Percentiles rank a stretch among this genome's conserved stretches.
Evolutionary conservation across 2,888 invertebrate species (phyloP).

Genomic region (Spisula subtruncata): DNA sequence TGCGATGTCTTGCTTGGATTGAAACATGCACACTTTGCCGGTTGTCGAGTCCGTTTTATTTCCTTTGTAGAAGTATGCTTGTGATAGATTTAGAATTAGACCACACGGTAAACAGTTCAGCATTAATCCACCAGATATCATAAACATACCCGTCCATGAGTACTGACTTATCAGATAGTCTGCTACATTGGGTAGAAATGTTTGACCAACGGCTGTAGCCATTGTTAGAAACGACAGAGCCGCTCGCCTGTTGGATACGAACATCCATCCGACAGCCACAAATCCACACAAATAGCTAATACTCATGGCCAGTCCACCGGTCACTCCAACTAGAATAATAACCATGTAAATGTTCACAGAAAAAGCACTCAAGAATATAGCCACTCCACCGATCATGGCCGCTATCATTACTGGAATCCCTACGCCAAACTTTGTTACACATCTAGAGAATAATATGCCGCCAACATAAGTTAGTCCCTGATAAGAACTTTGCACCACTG

Average conservation of each 20-base stretch:
- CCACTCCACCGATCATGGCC: slow-evolving; percentile 15
- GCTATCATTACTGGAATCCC: slow-evolving; percentile 45
- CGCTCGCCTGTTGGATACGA: slow-evolving; percentile 35
- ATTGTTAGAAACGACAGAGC: slow-evolving; percentile 50
- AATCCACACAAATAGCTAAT: slow-evolving; percentile 46
- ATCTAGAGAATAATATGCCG: slow-evolving; percentile 49
- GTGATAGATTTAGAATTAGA: slow-evolving; percentile 48
- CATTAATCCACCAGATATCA: slow-evolving; percentile 51
- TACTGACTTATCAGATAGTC: slow-evolving; percentile 37
- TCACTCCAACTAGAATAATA: slow-evolving; percentile 45
- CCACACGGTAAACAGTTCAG: slow-evolving; percentile 55
- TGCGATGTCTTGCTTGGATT: slow-evolving; percentile 44
- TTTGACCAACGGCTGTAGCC: slow-evolving; percentile 55
- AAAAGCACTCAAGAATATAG: slow-evolving; percentile 45
- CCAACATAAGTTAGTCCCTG: slow-evolving; percentile 50
- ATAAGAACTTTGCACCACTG: slow-evolving; percentile 53
- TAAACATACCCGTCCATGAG: slow-evolving; percentile 46
- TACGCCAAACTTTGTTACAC: slow-evolving; percentile 41
- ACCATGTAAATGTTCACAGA: slow-evolving; percentile 57
- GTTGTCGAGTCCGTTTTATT: not conserved
- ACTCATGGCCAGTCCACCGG: slow-evolving; percentile 50
- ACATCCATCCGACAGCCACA: slow-evolving; percentile 51
- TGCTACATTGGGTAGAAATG: slow-evolving; percentile 39
- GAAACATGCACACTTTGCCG: slow-evolving; percentile 17
- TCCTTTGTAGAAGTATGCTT: slow-evolving; percentile 19